Evolutionary conservation across 2,113 vertebrate species (phyloP), one percentile per base, ranked within the genome.

Genomic region (Sorex araneus): DNA sequence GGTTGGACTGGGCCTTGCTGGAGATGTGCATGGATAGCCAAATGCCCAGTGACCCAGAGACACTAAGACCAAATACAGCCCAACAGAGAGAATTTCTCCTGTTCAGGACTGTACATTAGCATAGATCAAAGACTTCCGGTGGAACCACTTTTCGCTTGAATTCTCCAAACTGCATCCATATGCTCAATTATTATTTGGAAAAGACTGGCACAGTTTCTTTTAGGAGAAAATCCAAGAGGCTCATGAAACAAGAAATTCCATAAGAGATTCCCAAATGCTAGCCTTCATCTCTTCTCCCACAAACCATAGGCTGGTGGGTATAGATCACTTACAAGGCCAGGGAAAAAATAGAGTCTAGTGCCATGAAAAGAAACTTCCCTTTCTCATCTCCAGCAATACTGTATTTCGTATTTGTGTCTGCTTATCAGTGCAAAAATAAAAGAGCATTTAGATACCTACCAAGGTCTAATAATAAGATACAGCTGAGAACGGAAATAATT

Each of bases 391-490:
- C 36, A 89, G 69, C 15, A 66, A 70, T 3, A n/a, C 34, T 30
- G 3, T 64, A 66, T 91, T 85, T 60, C 83, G 47, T 45, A 54
- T 54, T 30, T 60, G 6, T 21, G 23, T 60, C 75, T 88, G n/a
- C 69, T 81, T 69, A 82, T 70, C 64, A 36, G 45, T 27, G 21
- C 6, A 40, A 78, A 82, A 15, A 94, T 67, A 47, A 66, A 77
- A 89, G 63, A 30, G 8, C 19, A 11, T 79, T 50, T 67, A 81
- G 45, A 71, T 95, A 89, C 85, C 87, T 69, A 89, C 85, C 32
- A 3, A n/a, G 28, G 82, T 36, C 93, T 94, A 89, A 91, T 77
- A 95, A 91, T 74, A 88, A 77, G 23, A 92, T 82, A 57, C 50
- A 64, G 34, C 86, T 89, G 60, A 80, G n/a, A 83, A 69, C 12